A percentile compares a stretch with the other conserved stretches of the same genome.
These are phyloP conservation scores for Botia kubotai DNA, from an alignment of 2,797 vertebrate species.

Conservation along the genomic window DNA sequence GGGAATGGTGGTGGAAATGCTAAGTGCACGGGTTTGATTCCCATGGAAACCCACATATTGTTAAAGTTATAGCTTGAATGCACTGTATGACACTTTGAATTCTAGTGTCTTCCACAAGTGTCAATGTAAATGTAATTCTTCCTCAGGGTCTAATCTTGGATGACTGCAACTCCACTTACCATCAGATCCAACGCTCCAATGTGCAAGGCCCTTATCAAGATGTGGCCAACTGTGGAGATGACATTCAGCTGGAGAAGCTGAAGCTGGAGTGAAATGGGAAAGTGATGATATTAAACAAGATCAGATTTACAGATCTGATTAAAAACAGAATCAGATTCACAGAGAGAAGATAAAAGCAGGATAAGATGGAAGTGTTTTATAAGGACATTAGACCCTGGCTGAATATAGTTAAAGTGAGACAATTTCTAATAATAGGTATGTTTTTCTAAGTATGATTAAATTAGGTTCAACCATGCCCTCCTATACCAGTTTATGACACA, in stretches of 20 bases:
- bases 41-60: background rate
- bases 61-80: background rate
- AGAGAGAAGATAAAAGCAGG: background rate
- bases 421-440: background rate
- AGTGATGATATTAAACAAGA: background rate
- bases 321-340: background rate
- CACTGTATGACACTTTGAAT: background rate
- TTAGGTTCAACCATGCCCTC: background rate
- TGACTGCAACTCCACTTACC: slow-evolving; percentile 82
- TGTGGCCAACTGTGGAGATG: slow-evolving; percentile 75
- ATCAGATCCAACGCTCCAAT: slow-evolving; percentile 83
- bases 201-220: slow-evolving; percentile 83
- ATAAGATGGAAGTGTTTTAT: background rate
- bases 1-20: background rate
- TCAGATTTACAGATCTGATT: background rate
- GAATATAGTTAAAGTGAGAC: background rate
- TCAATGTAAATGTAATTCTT: background rate
- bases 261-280: background rate
- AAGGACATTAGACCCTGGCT: background rate
- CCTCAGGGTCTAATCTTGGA: slow-evolving; percentile 86
- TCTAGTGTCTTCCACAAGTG: background rate
- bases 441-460: background rate
- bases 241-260: slow-evolving; percentile 83
- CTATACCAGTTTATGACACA: background rate
- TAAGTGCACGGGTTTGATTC: background rate